Evolutionary conservation across 2,888 invertebrate species (phyloP).

Genomic region (Eupithecia tripunctaria): DNA sequence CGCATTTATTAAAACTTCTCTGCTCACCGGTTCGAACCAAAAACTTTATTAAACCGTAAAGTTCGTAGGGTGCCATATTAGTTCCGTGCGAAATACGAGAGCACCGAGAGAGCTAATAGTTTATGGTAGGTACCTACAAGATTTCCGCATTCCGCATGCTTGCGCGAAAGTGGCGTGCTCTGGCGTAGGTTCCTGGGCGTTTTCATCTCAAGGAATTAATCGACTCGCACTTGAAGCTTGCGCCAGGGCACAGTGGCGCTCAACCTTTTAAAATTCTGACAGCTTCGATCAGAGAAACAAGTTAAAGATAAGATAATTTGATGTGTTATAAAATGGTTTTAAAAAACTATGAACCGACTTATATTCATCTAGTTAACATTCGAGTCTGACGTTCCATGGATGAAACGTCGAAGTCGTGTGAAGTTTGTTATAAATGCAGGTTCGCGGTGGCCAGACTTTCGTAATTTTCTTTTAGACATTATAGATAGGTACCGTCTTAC

Average conservation of each 20-base stretch:
- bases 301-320: neutral
- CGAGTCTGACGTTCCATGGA: no score
- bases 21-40: conserved; percentile 8
- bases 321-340: no score
- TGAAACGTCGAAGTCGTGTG: neutral
- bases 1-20: neutral
- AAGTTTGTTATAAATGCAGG: neutral
- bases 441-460: neutral
- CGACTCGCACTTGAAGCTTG: conserved; percentile 18
- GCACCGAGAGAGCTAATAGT: conserved; percentile 26
- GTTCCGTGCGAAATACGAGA: conserved; percentile 26
- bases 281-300: neutral
- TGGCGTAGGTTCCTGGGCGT: conserved; percentile 9
- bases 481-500: no score
- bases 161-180: conserved; percentile 10
- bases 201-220: conserved; percentile 18
- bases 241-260: neutral
- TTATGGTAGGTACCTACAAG: neutral
- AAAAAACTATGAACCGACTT: no score
- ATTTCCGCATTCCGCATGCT: conserved; percentile 25
- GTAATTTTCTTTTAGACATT: neutral
- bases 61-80: conserved; percentile 18
- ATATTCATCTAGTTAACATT: no score
- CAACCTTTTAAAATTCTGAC: conserved; percentile 1
- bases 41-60: conserved; percentile 18